Evolutionary conservation across 2,888 invertebrate species (phyloP).

Genomic region (Rhagonycha lutea): DNA sequence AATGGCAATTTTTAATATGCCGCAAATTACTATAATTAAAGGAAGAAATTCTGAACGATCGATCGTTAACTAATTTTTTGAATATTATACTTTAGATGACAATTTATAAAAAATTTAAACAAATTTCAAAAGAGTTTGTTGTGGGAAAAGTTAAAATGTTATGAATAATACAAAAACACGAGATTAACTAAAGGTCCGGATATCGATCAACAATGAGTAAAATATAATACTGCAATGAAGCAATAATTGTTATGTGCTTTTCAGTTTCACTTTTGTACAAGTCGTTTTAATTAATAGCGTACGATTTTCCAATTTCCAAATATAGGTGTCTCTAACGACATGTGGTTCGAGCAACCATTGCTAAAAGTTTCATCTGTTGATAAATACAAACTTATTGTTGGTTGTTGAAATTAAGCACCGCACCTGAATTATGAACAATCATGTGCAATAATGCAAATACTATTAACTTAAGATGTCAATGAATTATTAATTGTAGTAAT

Average conservation of each 20-base stretch:
- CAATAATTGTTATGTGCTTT: no score
- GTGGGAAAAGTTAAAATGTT: background rate
- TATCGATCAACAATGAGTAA: no score
- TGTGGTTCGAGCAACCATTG: background rate
- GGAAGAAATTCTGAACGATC: background rate
- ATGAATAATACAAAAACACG: background rate
- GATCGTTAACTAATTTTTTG: background rate
- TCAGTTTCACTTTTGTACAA: no score
- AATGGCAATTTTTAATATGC: background rate
- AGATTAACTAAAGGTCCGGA: background rate
- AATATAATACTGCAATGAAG: no score
- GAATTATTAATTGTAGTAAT: slow-evolving; percentile 30
- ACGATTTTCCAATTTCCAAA: background rate
- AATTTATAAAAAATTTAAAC: background rate
- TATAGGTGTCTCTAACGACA: background rate
- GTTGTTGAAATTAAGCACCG: background rate
- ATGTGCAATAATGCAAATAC: slow-evolving; percentile 1
- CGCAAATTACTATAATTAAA: background rate
- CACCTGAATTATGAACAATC: background rate
- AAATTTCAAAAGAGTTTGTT: background rate
- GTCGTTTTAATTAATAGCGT: background rate
- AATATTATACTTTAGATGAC: background rate
- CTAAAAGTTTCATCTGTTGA: background rate
- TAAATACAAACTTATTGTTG: background rate
- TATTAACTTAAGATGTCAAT: slow-evolving; percentile 26